Conservation (phyloP, 2,797 vertebrate genomes). For the Gobio occitaniae region DNA sequence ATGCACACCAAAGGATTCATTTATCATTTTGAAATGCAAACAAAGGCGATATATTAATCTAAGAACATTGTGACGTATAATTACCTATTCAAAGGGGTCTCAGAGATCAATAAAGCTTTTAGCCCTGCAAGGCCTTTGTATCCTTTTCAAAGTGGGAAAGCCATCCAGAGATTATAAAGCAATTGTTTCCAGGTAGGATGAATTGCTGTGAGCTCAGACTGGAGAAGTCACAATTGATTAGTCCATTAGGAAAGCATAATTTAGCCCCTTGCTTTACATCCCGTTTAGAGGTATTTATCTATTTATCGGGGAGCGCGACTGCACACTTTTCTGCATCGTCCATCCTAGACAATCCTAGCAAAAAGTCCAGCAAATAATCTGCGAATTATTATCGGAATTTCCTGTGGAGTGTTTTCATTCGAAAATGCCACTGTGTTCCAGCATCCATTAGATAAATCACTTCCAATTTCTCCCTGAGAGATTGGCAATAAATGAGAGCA, state of each 20-base stretch:
- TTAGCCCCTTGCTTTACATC: slow-evolving; percentile 57
- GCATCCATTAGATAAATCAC: slow-evolving; percentile 67
- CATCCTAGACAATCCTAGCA: slow-evolving; percentile 34
- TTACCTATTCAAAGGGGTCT: slow-evolving; percentile 64
- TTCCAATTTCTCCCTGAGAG: slow-evolving; percentile 64
- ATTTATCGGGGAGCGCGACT: slow-evolving; percentile 56
- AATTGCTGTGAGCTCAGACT: slow-evolving; percentile 52
- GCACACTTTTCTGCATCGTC: slow-evolving; percentile 24
- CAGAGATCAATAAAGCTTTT: slow-evolving; percentile 66
- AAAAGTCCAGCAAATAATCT: slow-evolving; percentile 56
- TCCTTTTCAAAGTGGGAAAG: slow-evolving; percentile 56
- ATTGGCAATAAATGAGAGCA: slow-evolving; percentile 61
- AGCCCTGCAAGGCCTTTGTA: slow-evolving; percentile 57
- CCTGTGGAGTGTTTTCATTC: slow-evolving; percentile 62
- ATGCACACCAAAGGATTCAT: slow-evolving; percentile 55
- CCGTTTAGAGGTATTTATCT: slow-evolving; percentile 57
- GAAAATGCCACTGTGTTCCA: slow-evolving; percentile 61
- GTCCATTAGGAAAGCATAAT: slow-evolving; percentile 66
- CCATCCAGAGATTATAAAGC: slow-evolving; percentile 55
- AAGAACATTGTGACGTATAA: slow-evolving; percentile 59
- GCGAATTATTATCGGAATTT: slow-evolving; percentile 64
- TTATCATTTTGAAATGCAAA: slow-evolving; percentile 63
- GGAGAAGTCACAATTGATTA: slow-evolving; percentile 64
- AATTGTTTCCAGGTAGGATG: slow-evolving; percentile 66
- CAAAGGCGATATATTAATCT: slow-evolving; percentile 65